Evolutionary conservation across 2,113 vertebrate species (phyloP).

Genomic region (Lepus europaeus): DNA sequence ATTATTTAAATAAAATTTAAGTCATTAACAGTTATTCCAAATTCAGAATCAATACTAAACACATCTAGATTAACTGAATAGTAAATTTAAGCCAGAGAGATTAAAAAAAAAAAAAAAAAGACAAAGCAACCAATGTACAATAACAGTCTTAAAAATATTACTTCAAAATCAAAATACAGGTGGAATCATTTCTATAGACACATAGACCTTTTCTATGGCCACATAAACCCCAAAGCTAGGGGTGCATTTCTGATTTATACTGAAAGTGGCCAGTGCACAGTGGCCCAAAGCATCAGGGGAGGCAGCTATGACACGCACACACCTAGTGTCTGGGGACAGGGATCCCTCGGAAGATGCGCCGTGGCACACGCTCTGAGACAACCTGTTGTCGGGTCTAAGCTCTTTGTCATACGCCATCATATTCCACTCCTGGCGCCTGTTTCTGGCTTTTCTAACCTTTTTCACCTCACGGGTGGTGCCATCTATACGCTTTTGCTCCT

Average conservation of each 20-base stretch:
- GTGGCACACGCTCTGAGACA: constrained; percentile 95
- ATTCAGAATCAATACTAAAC: constrained; percentile 48
- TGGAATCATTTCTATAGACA: constrained; percentile 31
- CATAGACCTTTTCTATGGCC: not conserved
- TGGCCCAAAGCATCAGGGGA: constrained; percentile 32
- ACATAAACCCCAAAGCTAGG: constrained; percentile 16
- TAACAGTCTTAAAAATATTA: not conserved
- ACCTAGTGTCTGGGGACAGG: constrained; percentile 98
- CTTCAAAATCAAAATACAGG: not conserved
- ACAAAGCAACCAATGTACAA: not conserved
- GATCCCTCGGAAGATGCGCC: constrained; percentile 97
- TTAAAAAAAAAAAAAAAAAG: not conserved
- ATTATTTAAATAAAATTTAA: constrained; percentile 45
- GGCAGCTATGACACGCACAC: constrained; percentile 79
- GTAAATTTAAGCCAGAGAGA: constrained; percentile 17
- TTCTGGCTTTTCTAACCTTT: constrained; percentile 99
- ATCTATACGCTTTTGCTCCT: constrained; percentile 98
- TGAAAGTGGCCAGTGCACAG: constrained; percentile 34
- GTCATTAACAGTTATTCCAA: constrained; percentile 19
- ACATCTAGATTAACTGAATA: not conserved
- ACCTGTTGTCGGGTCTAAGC: constrained; percentile 97
- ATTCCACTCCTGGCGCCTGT: constrained; percentile 99
- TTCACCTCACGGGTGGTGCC: constrained; percentile 99
- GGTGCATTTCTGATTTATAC: not conserved
- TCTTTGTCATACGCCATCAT: constrained; percentile 99